Percentiles rank a stretch among this genome's conserved stretches.
These are phyloP conservation scores for Aspidoscelis tigris DNA, from an alignment of 2,113 vertebrate species.

Conservation along the genomic window DNA sequence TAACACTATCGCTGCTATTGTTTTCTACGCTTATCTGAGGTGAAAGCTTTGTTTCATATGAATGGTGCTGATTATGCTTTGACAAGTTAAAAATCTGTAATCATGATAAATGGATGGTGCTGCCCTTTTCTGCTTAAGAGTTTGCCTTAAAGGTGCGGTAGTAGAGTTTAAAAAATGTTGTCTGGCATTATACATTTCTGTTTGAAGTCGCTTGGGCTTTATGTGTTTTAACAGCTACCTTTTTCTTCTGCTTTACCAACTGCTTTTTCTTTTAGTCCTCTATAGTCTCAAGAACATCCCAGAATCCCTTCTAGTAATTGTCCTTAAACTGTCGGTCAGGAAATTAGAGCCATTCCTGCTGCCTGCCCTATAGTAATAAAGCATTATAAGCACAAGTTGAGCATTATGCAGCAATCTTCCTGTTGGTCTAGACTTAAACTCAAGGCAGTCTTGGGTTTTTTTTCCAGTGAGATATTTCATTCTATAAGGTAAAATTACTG, in stretches of 20 bases:
- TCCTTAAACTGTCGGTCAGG: not conserved
- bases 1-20: not conserved
- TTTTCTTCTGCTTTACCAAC: not conserved
- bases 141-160: not conserved
- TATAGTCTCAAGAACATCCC: not conserved
- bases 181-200: not conserved
- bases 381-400: not conserved
- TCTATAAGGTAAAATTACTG: not conserved
- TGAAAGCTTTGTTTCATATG: conserved; percentile 20
- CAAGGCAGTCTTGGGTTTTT: not conserved
- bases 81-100: conserved; percentile 30
- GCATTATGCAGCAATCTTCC: not conserved
- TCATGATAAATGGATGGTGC: conserved; percentile 14
- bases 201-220: not conserved
- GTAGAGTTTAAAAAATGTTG: not conserved
- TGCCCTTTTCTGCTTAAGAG: conserved; percentile 1
- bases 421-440: not conserved
- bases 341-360: not conserved
- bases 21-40: conserved; percentile 11
- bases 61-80: conserved; percentile 27
- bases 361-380: not conserved
- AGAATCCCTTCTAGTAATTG: not conserved
- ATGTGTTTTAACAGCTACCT: not conserved
- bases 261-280: not conserved
- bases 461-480: not conserved